These are phyloP conservation scores for Thecophora atra DNA, from an alignment of 2,888 invertebrate species.

Conservation along the genomic window DNA sequence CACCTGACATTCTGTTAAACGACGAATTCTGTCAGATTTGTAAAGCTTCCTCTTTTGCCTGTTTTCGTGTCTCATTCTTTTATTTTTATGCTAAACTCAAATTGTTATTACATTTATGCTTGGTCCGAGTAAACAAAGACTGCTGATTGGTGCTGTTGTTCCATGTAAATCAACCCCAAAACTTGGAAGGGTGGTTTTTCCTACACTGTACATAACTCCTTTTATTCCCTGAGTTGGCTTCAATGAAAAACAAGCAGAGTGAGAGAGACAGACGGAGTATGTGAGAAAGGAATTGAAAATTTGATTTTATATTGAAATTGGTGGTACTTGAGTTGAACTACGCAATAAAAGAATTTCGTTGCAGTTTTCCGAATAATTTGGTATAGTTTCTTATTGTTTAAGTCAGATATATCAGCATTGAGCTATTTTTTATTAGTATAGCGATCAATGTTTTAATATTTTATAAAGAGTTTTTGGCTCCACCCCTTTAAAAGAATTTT, in stretches of 20 bases:
- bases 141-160: slow-evolving; percentile 19
- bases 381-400: too few relatives aligned
- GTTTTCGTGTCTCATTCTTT: not conserved
- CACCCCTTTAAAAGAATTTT: too few relatives aligned
- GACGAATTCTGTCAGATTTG: not conserved
- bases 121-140: not conserved
- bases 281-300: too few relatives aligned
- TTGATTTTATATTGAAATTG: too few relatives aligned
- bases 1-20: slow-evolving; percentile 35
- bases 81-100: not conserved
- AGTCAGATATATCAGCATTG: too few relatives aligned
- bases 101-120: not conserved
- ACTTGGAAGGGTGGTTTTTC: not conserved
- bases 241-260: not conserved
- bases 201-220: slow-evolving; percentile 23
- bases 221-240: not conserved
- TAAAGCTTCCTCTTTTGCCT: not conserved
- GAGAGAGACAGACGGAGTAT: too few relatives aligned
- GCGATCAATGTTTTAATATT: too few relatives aligned
- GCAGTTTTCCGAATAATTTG: too few relatives aligned
- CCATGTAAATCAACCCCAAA: slow-evolving; percentile 26
- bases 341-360: too few relatives aligned
- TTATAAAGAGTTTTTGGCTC: too few relatives aligned
- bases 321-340: too few relatives aligned
- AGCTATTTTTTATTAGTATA: too few relatives aligned